These are phyloP conservation scores for Trichomycterus rosablanca DNA, from an alignment of 2,113 vertebrate species.

Conservation along the genomic window DNA sequence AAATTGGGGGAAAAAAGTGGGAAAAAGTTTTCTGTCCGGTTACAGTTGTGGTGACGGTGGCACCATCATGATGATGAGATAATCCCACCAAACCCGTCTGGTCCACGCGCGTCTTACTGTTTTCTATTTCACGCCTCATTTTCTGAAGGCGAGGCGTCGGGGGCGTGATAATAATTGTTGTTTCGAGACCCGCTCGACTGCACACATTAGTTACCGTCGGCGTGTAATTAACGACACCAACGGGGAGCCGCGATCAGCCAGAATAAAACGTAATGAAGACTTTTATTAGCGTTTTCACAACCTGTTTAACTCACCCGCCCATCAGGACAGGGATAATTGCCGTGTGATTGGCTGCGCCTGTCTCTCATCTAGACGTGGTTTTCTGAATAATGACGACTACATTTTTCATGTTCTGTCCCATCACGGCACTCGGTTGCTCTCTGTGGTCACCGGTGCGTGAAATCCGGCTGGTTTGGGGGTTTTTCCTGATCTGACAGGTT, in stretches of 20 bases:
- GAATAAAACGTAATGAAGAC: slow-evolving; percentile 24
- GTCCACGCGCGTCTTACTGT: slow-evolving; percentile 28
- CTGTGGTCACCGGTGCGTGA: neutral
- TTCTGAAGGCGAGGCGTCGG: slow-evolving; percentile 48
- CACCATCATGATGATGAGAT: too few species aligned
- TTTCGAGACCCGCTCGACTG: slow-evolving; percentile 49
- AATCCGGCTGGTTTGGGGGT: neutral
- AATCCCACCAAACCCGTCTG: slow-evolving; percentile 45
- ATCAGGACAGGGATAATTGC: slow-evolving; percentile 14
- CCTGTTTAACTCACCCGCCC: neutral
- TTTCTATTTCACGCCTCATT: slow-evolving; percentile 58
- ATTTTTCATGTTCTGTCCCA: neutral
- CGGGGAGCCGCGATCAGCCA: neutral
- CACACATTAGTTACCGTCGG: slow-evolving; percentile 50
- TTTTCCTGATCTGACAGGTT: neutral
- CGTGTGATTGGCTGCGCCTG: slow-evolving; percentile 16
- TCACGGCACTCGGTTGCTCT: too few species aligned
- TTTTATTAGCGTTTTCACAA: slow-evolving; percentile 14
- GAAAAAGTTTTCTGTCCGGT: too few species aligned
- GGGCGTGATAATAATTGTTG: slow-evolving; percentile 45
- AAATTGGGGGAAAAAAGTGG: too few species aligned
- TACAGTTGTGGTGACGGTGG: too few species aligned
- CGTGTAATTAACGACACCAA: slow-evolving; percentile 10
- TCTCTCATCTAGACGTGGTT: neutral
- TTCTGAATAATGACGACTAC: neutral